Evolutionary conservation across 2,113 vertebrate genomes (phyloP).

Genomic region (Channa maculata): DNA sequence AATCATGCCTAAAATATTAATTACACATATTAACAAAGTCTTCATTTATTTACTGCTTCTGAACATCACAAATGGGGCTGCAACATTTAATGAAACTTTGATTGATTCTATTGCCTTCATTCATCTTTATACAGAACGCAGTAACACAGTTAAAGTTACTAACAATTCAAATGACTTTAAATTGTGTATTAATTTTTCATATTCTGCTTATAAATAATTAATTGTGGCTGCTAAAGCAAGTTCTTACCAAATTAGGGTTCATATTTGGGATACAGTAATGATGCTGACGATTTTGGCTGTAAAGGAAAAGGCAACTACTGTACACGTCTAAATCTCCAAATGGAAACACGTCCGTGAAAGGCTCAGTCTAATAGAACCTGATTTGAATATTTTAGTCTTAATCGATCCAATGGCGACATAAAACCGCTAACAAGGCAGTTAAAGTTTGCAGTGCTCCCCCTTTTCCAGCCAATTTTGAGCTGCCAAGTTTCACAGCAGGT

Average conservation of each 20-base stretch:
- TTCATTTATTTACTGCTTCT: neutral
- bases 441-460: neutral
- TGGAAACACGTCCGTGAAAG: conserved; percentile 5
- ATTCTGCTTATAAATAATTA: neutral
- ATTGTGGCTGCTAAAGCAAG: neutral
- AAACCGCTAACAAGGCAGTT: conserved; percentile 1
- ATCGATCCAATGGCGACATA: neutral
- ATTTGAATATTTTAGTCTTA: neutral
- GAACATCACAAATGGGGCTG: neutral
- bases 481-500: conserved; percentile 7
- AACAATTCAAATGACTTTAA: neutral
- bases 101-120: too few relatives aligned
- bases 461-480: conserved; percentile 1
- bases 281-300: neutral
- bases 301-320: neutral
- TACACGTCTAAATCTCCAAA: neutral
- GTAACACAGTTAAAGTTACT: too few relatives aligned
- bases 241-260: neutral
- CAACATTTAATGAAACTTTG: neutral
- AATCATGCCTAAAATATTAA: neutral
- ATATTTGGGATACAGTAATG: neutral
- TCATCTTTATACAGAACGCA: too few relatives aligned
- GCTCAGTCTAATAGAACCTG: neutral
- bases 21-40: neutral
- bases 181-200: neutral